phyloP scores from a whole-genome alignment of 2,113 vertebrate genomes.

The Choloepus hoffmanni region DNA sequence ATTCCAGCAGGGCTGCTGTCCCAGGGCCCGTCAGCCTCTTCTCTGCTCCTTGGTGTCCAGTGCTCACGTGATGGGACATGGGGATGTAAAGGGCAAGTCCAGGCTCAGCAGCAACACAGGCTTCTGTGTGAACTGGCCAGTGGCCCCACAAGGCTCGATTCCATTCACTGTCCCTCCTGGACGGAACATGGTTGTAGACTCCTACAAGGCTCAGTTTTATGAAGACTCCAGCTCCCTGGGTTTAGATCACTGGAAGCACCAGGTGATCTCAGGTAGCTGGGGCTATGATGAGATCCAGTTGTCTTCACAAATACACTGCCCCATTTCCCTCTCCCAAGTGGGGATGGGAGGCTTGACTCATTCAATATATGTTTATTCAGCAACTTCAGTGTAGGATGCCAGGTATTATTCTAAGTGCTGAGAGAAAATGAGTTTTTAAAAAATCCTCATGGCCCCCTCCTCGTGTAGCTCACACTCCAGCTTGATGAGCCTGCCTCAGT shows the following conservation, averaged over 20 bases:
- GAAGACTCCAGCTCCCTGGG: neutral
- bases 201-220: neutral
- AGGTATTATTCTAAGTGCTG: neutral
- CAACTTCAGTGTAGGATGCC: no score
- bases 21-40: neutral
- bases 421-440: neutral
- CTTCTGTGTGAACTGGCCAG: rapidly evolving
- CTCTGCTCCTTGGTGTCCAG: neutral
- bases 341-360: neutral
- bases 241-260: neutral
- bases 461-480: rapidly evolving
- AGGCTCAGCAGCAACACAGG: neutral
- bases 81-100: neutral
- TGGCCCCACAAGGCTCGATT: neutral
- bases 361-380: no score
- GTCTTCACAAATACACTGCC: neutral
- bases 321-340: neutral
- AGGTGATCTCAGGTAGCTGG: neutral
- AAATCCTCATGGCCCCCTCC: rapidly evolving
- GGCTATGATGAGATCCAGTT: neutral
- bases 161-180: neutral
- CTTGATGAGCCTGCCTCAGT: neutral
- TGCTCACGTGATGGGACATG: neutral
- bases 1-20: neutral
- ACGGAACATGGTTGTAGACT: neutral